Conservation (phyloP, 2,888 invertebrate species). For the Thumatha senex region DNA sequence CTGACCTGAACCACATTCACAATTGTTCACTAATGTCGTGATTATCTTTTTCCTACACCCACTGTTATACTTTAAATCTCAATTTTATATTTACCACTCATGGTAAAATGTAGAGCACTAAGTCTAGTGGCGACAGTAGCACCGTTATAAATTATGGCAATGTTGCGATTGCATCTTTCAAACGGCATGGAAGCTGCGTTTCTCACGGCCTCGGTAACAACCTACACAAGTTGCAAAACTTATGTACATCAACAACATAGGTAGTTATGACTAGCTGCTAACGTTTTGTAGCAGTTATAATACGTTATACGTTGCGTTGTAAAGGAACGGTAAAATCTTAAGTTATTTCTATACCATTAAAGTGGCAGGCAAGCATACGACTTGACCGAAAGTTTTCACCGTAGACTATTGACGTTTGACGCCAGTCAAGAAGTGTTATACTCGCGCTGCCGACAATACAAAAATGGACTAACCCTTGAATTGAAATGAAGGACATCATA, state of each 20-base stretch:
- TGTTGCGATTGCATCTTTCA: conserved; percentile 29
- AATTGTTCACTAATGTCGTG: conserved; percentile 34
- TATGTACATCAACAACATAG: conserved; percentile 50
- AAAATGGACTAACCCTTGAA: too few relatives aligned
- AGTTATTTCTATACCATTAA: not conserved
- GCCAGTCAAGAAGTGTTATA: too few relatives aligned
- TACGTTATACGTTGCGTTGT: conserved; percentile 14
- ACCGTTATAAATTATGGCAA: conserved; percentile 60
- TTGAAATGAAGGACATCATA: too few relatives aligned
- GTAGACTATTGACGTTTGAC: too few relatives aligned
- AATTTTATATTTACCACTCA: conserved; percentile 6
- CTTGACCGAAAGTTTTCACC: too few relatives aligned
- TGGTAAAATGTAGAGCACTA: conserved; percentile 40
- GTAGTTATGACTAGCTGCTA: conserved; percentile 25
- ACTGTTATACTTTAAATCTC: conserved; percentile 8
- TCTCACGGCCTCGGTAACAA: conserved; percentile 69
- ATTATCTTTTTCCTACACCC: conserved; percentile 3
- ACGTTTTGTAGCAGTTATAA: conserved; percentile 23
- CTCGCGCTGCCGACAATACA: too few relatives aligned
- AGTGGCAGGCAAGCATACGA: too few relatives aligned
- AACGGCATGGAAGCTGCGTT: conserved; percentile 51
- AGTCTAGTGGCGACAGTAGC: conserved; percentile 33
- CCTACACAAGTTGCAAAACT: conserved; percentile 54
- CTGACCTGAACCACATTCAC: conserved; percentile 47
- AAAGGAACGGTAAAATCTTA: not conserved